These are phyloP conservation scores for Aphis craccivora DNA, from an alignment of 1,140 invertebrate genomes.

Conservation along the genomic window DNA sequence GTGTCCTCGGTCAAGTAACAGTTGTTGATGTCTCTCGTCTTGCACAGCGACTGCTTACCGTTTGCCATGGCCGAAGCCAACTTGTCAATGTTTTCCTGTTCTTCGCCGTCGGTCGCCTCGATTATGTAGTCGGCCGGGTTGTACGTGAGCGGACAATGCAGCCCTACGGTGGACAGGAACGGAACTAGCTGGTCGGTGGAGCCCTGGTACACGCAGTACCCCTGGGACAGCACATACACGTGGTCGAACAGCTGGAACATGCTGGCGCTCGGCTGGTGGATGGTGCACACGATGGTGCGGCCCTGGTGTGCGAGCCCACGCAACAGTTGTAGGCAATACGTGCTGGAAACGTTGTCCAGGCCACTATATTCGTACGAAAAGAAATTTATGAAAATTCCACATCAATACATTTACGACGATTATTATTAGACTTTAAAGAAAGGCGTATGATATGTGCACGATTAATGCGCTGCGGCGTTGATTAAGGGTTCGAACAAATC, in stretches of 20 bases:
- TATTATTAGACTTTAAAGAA: neutral
- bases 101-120: slow-evolving; percentile 61
- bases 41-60: slow-evolving; percentile 60
- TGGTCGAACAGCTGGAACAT: slow-evolving; percentile 80
- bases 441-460: neutral
- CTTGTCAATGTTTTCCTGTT: slow-evolving; percentile 61
- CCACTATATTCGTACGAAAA: slow-evolving; percentile 69
- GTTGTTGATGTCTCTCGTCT: slow-evolving; percentile 16
- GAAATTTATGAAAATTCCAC: neutral
- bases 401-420: neutral
- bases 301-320: slow-evolving; percentile 71
- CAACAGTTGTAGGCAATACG: slow-evolving; percentile 71
- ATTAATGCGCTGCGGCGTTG: neutral
- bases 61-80: slow-evolving; percentile 61
- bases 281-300: slow-evolving; percentile 80
- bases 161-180: slow-evolving; percentile 71
- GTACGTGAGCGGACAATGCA: slow-evolving; percentile 79
- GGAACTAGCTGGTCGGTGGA: slow-evolving; percentile 73
- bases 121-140: slow-evolving; percentile 80
- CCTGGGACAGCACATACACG: slow-evolving; percentile 73
- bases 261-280: slow-evolving; percentile 83
- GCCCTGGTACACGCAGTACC: slow-evolving; percentile 79
- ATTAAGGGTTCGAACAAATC: neutral
- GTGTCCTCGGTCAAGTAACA: neutral
- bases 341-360: slow-evolving; percentile 76